phyloP scores from a whole-genome alignment of 2,113 vertebrate species.

The Pterocles gutturalis region DNA sequence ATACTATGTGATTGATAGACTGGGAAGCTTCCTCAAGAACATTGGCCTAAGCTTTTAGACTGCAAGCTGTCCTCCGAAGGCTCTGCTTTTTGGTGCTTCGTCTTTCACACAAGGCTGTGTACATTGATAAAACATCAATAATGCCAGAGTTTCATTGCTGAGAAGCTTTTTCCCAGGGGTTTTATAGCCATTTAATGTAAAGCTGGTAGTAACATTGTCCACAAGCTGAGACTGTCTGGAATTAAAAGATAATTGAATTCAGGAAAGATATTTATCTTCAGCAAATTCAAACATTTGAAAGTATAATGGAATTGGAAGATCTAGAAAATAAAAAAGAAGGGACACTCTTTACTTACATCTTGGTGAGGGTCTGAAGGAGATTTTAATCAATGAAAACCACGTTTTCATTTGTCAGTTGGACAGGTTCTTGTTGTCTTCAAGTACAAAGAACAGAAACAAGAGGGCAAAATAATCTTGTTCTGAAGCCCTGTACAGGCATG shows the following conservation, averaged over 20 bases:
- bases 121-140: background rate
- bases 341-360: background rate
- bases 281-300: background rate
- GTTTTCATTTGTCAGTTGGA: background rate
- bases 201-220: background rate
- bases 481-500: background rate
- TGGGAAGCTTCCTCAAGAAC: background rate
- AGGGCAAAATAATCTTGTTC: background rate
- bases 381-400: background rate
- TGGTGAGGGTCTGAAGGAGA: background rate
- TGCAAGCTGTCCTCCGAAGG: background rate
- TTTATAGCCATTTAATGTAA: background rate
- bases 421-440: background rate
- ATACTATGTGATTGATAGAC: background rate
- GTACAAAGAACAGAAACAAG: background rate
- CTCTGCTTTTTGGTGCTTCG: background rate
- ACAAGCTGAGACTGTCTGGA: background rate
- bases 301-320: background rate
- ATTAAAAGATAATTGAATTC: background rate
- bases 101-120: background rate
- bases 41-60: background rate
- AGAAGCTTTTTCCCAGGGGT: background rate
- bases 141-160: background rate
- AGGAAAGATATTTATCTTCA: background rate
- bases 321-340: background rate